These are phyloP conservation scores for Coleophora deauratella DNA, from an alignment of 2,888 invertebrate genomes.

Conservation along the genomic window DNA sequence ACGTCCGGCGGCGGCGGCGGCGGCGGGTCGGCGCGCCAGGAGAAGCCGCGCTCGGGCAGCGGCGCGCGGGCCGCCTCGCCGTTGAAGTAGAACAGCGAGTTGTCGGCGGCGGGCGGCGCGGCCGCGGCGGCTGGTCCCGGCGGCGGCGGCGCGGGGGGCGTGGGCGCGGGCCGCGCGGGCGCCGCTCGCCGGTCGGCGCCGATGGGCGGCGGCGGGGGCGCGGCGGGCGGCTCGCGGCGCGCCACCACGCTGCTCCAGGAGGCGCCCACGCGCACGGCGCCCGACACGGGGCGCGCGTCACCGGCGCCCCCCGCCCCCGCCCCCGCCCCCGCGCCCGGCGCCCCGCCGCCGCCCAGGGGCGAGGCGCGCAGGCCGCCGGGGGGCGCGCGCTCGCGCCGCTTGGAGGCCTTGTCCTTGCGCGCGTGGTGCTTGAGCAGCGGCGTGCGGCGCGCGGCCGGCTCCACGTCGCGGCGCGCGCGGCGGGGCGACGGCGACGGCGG, in stretches of 20 bases:
- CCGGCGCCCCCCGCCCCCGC: slow-evolving; percentile 5
- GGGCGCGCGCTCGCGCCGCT: slow-evolving; percentile 13
- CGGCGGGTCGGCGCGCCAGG: slow-evolving; percentile 21
- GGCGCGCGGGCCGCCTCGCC: slow-evolving; percentile 10
- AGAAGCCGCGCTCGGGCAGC: slow-evolving; percentile 19
- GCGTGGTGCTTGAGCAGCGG: slow-evolving; percentile 11
- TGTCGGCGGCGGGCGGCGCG: slow-evolving; percentile 56
- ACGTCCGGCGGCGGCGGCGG: slow-evolving; percentile 17
- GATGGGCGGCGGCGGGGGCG: slow-evolving; percentile 12
- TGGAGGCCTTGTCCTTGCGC: slow-evolving; percentile 11
- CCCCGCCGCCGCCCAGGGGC: slow-evolving; percentile 15
- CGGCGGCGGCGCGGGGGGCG: slow-evolving; percentile 16
- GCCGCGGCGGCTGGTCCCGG: slow-evolving; percentile 79
- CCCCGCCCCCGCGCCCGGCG: slow-evolving; percentile 15
- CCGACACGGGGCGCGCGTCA: slow-evolving; percentile 18
- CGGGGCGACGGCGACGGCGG: slow-evolving; percentile 10
- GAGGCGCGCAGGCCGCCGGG: slow-evolving; percentile 12
- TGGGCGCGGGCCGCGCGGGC: slow-evolving; percentile 10
- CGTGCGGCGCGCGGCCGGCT: slow-evolving; percentile 15
- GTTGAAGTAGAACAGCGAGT: slow-evolving; percentile 69
- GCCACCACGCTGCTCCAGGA: slow-evolving; percentile 55
- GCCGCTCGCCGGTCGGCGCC: slow-evolving; percentile 26
- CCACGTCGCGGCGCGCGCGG: background rate
- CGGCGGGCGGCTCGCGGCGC: slow-evolving; percentile 12
- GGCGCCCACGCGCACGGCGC: slow-evolving; percentile 43